Base-by-base conservation (phyloP, 2,888 invertebrate species). In the Antheraea yamamai region DNA sequence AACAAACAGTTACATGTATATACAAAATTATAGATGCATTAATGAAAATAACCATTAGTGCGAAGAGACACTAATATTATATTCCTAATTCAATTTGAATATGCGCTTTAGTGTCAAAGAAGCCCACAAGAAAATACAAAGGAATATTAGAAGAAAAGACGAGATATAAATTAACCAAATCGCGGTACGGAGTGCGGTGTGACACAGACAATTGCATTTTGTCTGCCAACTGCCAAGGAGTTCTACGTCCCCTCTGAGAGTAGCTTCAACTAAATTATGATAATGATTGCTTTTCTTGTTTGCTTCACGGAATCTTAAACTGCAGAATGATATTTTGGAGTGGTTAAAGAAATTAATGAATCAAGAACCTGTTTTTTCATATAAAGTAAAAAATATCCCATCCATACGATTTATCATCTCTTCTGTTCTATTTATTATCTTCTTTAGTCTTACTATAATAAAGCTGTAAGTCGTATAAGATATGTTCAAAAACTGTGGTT, bases 91-190 rank as follows among this genome's bases (percentile, higher is more conserved):
- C n/a, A 8, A 64, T 23, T 64, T 64, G 26, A 66, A 66, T 64
- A 4, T 30, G 16, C 16, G 14, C 64, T 66, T 6, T 14, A 30
- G 4, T 30, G 26, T 26, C 4, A 66, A 66, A 66, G 10, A 30
- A 30, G 4, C 30, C 12, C 4, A 2, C 10, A 70, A 39, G 70
- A 70, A 70, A 70, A 70, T 70, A 70, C 35, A 39, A 39, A 58
- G 52, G 72, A 71, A 23, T 47, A 72, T 58, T 73, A 64, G 55
- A 79, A 77, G 77, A 76, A 84, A 84, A 85, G 84, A 82, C 75
- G 26, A 39, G 74, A 78, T 78, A 87, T 89, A 89, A 87, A 88
- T 89, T 88, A 85, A 75, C 78, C 68, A 77, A 82, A 85, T 85
- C 87, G 82, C 78, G 51, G 72, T 71, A 77, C 80, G 77, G 75